Evolutionary conservation across 2,888 invertebrate species (phyloP).

Genomic region (Caenorhabditis sp.): DNA sequence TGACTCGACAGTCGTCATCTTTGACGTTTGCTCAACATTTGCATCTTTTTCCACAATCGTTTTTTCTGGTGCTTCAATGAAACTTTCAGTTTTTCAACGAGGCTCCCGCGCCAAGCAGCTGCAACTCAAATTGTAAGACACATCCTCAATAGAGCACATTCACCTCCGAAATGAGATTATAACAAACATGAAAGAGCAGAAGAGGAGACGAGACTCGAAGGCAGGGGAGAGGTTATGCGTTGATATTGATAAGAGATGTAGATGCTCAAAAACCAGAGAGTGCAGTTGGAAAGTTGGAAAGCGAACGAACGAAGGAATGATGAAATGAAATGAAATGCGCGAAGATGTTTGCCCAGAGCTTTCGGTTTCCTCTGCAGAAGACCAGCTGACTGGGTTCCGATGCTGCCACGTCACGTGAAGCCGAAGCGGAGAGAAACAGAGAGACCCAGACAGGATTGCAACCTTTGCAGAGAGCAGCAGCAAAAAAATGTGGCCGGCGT

Average conservation of each 20-base stretch:
- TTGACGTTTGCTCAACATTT: too few species aligned
- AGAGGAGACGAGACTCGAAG: background rate
- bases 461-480: slow-evolving; percentile 56
- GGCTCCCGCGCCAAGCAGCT: background rate
- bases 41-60: too few species aligned
- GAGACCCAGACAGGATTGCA: slow-evolving; percentile 47
- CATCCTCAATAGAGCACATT: too few species aligned
- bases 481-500: slow-evolving; percentile 6
- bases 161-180: too few species aligned
- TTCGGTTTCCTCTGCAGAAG: slow-evolving; percentile 25
- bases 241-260: slow-evolving; percentile 31
- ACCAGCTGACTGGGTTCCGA: slow-evolving; percentile 35
- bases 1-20: too few species aligned
- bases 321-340: background rate
- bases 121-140: slow-evolving; percentile 7
- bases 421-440: background rate
- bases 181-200: too few species aligned
- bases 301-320: background rate
- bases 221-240: background rate
- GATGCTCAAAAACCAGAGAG: slow-evolving; percentile 43
- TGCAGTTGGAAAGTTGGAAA: background rate
- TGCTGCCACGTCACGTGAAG: slow-evolving; percentile 47
- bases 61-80: too few species aligned
- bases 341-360: slow-evolving; percentile 31
- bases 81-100: too few species aligned